Conservation (phyloP, 1,140 invertebrate genomes). For the Drosophila cardini region DNA sequence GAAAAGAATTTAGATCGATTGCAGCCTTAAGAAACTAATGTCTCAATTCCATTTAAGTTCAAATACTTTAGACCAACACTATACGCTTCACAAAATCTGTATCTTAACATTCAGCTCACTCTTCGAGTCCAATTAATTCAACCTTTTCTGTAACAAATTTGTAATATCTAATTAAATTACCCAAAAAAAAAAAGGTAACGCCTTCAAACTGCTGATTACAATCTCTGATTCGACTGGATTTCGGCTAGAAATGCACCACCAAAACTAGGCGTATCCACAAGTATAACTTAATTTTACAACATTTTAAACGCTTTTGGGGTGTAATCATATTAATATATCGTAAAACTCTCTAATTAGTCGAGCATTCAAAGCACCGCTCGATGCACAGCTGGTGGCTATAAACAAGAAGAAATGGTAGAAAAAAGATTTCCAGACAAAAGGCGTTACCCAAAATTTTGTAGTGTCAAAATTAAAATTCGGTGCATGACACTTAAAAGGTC, state of each 20-base stretch:
- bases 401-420: conserved; percentile 30
- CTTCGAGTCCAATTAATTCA: background rate
- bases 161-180: conserved; percentile 49
- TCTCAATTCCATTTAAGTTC: too few relatives aligned
- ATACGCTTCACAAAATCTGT: background rate
- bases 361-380: conserved; percentile 62
- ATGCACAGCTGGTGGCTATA: conserved; percentile 65
- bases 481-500: conserved; percentile 70
- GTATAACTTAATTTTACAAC: conserved; percentile 70
- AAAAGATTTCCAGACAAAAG: conserved; percentile 4
- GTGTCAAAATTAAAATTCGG: conserved; percentile 66
- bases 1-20: too few relatives aligned
- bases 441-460: conserved; percentile 12
- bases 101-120: conserved; percentile 16
- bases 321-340: conserved; percentile 76
- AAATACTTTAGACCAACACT: background rate
- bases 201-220: conserved; percentile 29
- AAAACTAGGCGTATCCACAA: conserved; percentile 35
- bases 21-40: too few relatives aligned
- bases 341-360: conserved; percentile 74
- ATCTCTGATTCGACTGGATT: background rate
- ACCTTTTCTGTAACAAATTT: conserved; percentile 6
- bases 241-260: background rate
- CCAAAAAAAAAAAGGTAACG: conserved; percentile 21
- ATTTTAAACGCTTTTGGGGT: conserved; percentile 48